Evolutionary conservation across 2,888 invertebrate genomes (phyloP).

Genomic region (Prosopocoilus inquinatus): DNA sequence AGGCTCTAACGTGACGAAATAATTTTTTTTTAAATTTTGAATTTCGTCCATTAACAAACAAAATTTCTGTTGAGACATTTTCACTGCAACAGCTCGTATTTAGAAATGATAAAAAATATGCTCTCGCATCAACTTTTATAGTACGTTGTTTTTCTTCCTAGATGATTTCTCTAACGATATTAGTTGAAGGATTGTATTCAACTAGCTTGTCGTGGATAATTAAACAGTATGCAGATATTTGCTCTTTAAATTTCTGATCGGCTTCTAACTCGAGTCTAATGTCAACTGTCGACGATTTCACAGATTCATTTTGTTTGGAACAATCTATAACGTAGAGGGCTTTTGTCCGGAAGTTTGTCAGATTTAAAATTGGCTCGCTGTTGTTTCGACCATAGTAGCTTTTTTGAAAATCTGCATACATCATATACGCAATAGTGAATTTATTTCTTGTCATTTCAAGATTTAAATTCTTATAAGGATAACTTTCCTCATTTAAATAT

Average conservation of each 20-base stretch:
- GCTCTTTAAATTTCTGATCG: slow-evolving; percentile 20
- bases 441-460: slow-evolving; percentile 1
- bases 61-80: too few relatives aligned
- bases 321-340: slow-evolving; percentile 22
- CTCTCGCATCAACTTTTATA: too few relatives aligned
- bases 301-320: slow-evolving; percentile 27
- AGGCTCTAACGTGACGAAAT: too few relatives aligned
- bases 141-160: neutral
- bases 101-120: too few relatives aligned
- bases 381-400: too few relatives aligned
- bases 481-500: slow-evolving; percentile 18
- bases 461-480: slow-evolving; percentile 17
- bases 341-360: too few relatives aligned
- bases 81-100: too few relatives aligned
- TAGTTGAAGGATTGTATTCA: slow-evolving; percentile 1
- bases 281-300: slow-evolving; percentile 30
- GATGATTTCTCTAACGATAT: neutral
- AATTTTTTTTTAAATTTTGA: too few relatives aligned
- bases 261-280: slow-evolving; percentile 32
- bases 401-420: too few relatives aligned
- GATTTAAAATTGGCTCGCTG: too few relatives aligned
- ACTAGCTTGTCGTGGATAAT: slow-evolving; percentile 24
- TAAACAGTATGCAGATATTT: slow-evolving; percentile 34
- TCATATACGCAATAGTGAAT: too few relatives aligned
- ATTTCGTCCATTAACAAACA: too few relatives aligned